Evolutionary conservation across 2,797 vertebrate species (phyloP), one percentile per base, ranked within the genome.

Genomic region (Mus spretus): DNA sequence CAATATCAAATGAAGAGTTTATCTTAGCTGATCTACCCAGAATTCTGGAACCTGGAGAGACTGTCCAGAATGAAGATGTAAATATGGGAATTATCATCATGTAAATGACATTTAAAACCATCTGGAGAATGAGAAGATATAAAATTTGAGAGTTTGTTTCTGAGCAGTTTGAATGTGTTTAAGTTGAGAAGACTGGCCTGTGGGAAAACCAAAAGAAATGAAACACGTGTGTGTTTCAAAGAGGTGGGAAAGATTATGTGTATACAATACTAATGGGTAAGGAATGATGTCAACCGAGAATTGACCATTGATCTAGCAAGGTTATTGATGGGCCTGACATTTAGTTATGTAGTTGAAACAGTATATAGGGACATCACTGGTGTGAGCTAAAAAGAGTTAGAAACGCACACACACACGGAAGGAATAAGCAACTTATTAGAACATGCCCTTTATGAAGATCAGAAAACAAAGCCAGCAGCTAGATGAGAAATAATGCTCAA

Each of bases 21-120:
- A 74, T 81, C 34, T 81, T 82, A 63, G 53, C 61, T 75, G n/a
- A 74, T 85, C 0, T 47, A 59, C 28, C 14, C 57, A 75, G 80
- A 86, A 61, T 53, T 89, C 53, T 96, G 61, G 34, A 95, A 78
- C 74, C 84, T 24, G 61, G 63, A 37, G 81, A n/a, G 40, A 65
- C 78, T 86, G 17, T 91, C 72, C 85, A 80, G 22, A 61, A 72
- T 20, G 8, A 22, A 87, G 63, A 91, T 74, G 37, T 82, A 91
- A 96, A 95, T 96, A 63, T 19, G 65, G 26, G 53, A 59, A 94
- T 87, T 94, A 91, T 87, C 63, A 95, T 55, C 84, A 89, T 90
- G 77, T 55, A 74, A 65, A 78, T 92, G 77, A 82, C 40, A 95
- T 93, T 96, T 96, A 78, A 90, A 95, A 47, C 91, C 50, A 75